Percentiles rank a stretch among this genome's conserved stretches.
phyloP scores from a whole-genome alignment of 2,797 vertebrate species.

The Helicolenus hilgendorfi region DNA sequence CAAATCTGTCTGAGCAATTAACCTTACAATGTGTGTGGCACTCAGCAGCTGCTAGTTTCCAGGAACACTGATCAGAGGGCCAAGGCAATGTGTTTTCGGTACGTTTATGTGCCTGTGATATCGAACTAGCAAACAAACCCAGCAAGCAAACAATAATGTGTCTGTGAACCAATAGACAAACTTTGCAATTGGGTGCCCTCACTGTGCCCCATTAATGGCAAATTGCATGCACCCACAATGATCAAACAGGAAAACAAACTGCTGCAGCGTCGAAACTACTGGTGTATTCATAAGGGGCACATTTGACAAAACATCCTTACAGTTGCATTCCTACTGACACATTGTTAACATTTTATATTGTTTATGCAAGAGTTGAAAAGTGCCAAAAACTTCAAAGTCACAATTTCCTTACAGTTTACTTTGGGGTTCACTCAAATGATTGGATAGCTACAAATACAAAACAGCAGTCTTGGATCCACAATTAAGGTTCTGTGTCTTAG shows the following conservation, averaged over 20 bases:
- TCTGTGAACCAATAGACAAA: constrained; percentile 24
- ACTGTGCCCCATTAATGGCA: constrained; percentile 33
- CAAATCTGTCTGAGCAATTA: constrained; percentile 48
- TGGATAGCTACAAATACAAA: not conserved
- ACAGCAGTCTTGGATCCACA: not conserved
- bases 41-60: constrained; percentile 11
- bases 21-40: constrained; percentile 20
- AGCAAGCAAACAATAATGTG: constrained; percentile 28
- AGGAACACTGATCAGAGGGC: constrained; percentile 52
- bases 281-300: not conserved
- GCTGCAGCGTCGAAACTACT: not conserved
- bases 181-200: not conserved
- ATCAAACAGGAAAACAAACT: constrained; percentile 49
- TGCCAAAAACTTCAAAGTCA: not conserved
- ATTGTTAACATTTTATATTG: not conserved
- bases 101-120: not conserved
- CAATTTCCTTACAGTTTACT: not conserved
- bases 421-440: not conserved
- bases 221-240: constrained; percentile 5
- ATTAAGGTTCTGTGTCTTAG: not conserved
- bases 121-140: constrained; percentile 39
- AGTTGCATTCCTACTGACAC: not conserved
- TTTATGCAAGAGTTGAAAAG: not conserved
- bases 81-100: not conserved
- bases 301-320: not conserved